Evolutionary conservation across 2,888 invertebrate genomes (phyloP), one percentile per base, ranked within the genome.

Genomic region (Eugnorisma glareosa): DNA sequence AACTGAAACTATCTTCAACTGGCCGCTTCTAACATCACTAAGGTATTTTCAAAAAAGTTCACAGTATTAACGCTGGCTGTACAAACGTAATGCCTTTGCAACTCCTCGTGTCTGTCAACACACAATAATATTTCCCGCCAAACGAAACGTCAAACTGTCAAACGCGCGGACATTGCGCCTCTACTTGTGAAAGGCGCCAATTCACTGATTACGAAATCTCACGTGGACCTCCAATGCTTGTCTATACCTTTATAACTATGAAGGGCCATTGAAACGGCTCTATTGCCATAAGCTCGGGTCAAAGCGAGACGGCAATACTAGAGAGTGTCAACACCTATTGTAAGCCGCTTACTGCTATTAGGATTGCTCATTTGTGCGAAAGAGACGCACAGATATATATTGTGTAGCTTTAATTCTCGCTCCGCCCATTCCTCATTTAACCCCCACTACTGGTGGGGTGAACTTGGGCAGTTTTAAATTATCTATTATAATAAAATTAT

Each of bases 401-500:
- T 91, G 90, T 92, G 90, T 91, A 91, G 91, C 91, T 93, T 94
- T 93, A 92, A 93, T 92, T 91, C 88, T 85, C 81, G 94, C 94
- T 89, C 93, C 96, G 94, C 96, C 96, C 94, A 93, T 92, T 91
- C 92, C 94, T 94, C 94, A 94, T 94, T 95, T 94, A 93, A 93
- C 92, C 93, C 91, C 92, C 79, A 89, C 92, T 74, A 89, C 92
- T 94, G 93, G 95, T 94, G 96, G 96, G 96, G 96, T 91, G 92
- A 94, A 94, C 93, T 95, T 94, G 94, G 96, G 92, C 95, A 96
- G 96, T 96, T 96, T 96, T 95, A 96, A 96, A 96, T 96, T 96
- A 96, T 96, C 96, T 95, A 96, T 96, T 96, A 95, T 96, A 96
- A 96, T 96, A 96, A 96, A 96, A 96, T 96, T 95, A 96, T 96